phyloP scores from a whole-genome alignment of 1,140 invertebrate species.

The Macrosteles quadrilineatus region DNA sequence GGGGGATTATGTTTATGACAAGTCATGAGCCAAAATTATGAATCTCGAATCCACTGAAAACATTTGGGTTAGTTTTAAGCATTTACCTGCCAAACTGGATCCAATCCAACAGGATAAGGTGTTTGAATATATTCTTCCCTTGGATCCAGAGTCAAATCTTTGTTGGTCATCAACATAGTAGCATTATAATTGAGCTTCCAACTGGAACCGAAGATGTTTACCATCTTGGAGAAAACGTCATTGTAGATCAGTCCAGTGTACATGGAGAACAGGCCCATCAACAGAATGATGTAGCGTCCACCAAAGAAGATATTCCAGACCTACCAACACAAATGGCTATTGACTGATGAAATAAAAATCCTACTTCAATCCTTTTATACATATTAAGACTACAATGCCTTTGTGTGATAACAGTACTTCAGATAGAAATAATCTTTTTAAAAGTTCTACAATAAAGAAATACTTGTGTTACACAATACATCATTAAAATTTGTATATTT shows the following conservation, averaged over 20 bases:
- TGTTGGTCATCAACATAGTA: constrained; percentile 52
- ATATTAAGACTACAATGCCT: no score
- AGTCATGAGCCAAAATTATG: no score
- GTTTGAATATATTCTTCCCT: constrained; percentile 54
- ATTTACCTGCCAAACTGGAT: constrained; percentile 81
- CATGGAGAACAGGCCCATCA: constrained; percentile 97
- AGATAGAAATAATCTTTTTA: no score
- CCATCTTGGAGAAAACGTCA: constrained; percentile 94
- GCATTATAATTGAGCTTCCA: constrained; percentile 69
- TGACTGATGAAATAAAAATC: no score
- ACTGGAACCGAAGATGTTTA: constrained; percentile 90
- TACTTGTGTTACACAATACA: no score
- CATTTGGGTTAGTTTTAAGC: no score
- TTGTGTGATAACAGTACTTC: no score
- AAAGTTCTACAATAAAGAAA: no score
- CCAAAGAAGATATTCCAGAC: constrained; percentile 98
- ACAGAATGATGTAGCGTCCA: constrained; percentile 94
- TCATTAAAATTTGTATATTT: no score
- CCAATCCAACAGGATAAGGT: constrained; percentile 85
- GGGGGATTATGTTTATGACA: no score
- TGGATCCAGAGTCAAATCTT: constrained; percentile 67
- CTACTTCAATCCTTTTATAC: no score
- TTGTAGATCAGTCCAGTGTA: constrained; percentile 99
- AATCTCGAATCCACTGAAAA: no score
- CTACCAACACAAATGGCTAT: constrained; percentile 50